Percentiles rank a stretch among this genome's conserved stretches.
Conservation (phyloP, 2,113 vertebrate genomes). For the Mirounga angustirostris region DNA sequence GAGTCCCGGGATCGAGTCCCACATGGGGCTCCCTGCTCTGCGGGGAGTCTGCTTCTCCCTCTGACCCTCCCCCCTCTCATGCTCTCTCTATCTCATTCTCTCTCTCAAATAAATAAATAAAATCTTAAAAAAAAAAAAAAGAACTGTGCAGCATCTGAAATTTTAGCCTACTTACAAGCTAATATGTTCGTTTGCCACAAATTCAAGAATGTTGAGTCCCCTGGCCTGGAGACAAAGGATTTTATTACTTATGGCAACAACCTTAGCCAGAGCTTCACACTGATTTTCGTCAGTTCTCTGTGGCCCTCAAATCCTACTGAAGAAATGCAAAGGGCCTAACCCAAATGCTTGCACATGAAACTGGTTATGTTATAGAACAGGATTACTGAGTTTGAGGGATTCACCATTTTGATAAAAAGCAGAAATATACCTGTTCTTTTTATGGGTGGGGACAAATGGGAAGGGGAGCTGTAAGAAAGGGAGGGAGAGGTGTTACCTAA, state of each 20-base stretch:
- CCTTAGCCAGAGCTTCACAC: neutral
- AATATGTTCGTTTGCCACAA: neutral
- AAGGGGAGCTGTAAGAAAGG: neutral
- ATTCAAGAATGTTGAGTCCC: neutral
- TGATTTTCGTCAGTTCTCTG: neutral
- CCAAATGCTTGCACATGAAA: neutral
- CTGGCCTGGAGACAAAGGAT: neutral
- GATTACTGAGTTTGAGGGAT: neutral
- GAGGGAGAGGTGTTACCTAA: neutral
- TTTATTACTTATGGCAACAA: neutral
- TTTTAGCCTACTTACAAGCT: neutral
- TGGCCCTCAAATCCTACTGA: accelerated
- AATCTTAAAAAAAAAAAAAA: neutral
- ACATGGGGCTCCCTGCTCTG: too few relatives aligned
- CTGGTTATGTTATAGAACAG: neutral
- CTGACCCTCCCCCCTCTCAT: too few relatives aligned
- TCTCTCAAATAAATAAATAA: too few relatives aligned
- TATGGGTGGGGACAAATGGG: neutral
- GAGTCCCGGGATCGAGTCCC: too few relatives aligned
- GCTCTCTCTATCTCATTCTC: too few relatives aligned
- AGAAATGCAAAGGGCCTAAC: neutral
- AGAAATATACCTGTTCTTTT: neutral
- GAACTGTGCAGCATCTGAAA: neutral
- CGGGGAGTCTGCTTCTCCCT: too few relatives aligned
- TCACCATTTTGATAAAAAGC: neutral